Base-by-base conservation (phyloP, 1,140 invertebrate genomes). In the Bombus soroeensis region DNA sequence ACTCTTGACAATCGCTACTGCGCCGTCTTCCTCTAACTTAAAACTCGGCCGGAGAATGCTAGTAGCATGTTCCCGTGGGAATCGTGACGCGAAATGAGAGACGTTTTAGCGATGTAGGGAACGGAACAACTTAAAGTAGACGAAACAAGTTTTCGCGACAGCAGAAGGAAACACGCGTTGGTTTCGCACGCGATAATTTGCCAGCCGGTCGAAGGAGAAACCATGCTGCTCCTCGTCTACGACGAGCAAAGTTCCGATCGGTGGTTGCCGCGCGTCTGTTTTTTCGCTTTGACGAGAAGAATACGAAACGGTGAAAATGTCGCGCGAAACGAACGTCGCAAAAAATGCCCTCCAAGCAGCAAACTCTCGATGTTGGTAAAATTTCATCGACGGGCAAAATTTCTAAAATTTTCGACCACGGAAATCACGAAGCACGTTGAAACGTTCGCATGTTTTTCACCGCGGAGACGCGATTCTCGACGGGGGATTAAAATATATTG, bases 161-260 rank as follows among this genome's bases (percentile, higher is more conserved):
- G 37, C n/a, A 28, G 28, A 81, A 71, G 25, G 28, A 53, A 0
- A 53, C 47, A 22, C 47, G 47, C 18, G 47, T 53, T 22, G 47
- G 47, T 18, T 53, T 53, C 47, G 47, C 47, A 18, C 47, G 47
- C 47, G 47, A 53, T 34, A 72, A 81, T 81, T 81, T 71, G 34
- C 15, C 2, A 25, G 62, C 10, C 22, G 59, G 59, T n/a, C 9
- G 59, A n/a, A 62, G 10, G 3, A 25, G 25, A 12, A 12, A n/a
- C 28, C 3, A n/a, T 3, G 59, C 28, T 62, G 28, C 5, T 18
- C 5, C 47, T 53, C 18, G 47, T 2, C 47, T 53, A 53, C 6
- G 18, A 8, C 47, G 47, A 18, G 18, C 18, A 22, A 53, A 53
- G 28, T 13, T 62, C 10, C 28, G 59, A 62, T 62, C 59, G 28